Base-by-base conservation (phyloP, 1,140 invertebrate species). In the Drosophila leontia region DNA sequence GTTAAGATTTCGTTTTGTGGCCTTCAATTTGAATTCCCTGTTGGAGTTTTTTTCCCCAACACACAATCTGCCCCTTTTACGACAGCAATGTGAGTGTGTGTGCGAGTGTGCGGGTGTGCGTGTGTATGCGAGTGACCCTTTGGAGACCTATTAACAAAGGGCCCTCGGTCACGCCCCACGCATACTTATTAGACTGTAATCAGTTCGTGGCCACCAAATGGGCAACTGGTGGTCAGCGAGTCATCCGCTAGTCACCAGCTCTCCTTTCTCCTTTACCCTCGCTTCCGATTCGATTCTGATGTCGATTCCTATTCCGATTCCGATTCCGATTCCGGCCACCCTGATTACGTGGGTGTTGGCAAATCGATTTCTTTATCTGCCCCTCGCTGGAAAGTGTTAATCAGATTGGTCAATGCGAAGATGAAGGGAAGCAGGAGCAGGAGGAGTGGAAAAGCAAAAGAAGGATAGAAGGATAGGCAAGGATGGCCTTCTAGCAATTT, bases 101-200 rank as follows among this genome's bases (percentile, higher is more conserved):
- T 23, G 55, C 26, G 47, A 4, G 47, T 53, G 55, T 51, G 44
- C 41, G 44, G 3, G 44, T 26, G 58, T 67, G 59, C 42, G 67
- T 47, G 59, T 60, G 60, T 61, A 50, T 63, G 65, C 35, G 71
- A 65, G 62, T 65, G 62, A 58, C 58, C 65, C 84, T 87, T 88
- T 68, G 68, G 77, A 78, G 85, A 84, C 84, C 84, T 87, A 88
- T 88, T 84, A 84, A 88, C 84, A 84, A 80, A 78, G 69, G 74
- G 51, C 62, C 45, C 50, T 68, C 44, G 80, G 77, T 83, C 83
- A 87, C 77, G 84, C 85, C 80, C 83, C 68, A 84, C 80, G 84
- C 80, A 88, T 88, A 88, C 84, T 88, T 88, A 88, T 88, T 88
- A 88, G 84, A 78, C 84, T 84, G 77, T 90, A 88, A 88, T 88